A percentile compares a stretch with the other conserved stretches of the same genome.
Evolutionary conservation across 1,140 invertebrate species (phyloP).

Genomic region (Camponotus pennsylvanicus): DNA sequence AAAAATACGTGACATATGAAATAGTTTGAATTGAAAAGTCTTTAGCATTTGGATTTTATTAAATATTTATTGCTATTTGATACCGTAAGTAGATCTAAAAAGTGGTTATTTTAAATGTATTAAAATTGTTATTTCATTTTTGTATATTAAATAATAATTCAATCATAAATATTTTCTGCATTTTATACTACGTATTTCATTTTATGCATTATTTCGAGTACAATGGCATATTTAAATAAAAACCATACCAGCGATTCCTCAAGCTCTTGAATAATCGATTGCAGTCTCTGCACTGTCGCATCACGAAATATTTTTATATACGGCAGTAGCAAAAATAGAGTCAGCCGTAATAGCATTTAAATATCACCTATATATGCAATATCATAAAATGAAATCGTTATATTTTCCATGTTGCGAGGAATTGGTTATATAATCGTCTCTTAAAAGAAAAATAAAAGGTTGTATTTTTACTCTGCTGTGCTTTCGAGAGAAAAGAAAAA

Average conservation of each 20-base stretch:
- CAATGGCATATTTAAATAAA: conserved; percentile 44
- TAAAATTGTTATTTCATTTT: background rate
- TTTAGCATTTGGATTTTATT: background rate
- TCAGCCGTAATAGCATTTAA: conserved; percentile 41
- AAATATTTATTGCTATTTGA: background rate
- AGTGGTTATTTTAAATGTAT: background rate
- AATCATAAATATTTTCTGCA: conserved; percentile 35
- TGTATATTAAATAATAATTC: background rate
- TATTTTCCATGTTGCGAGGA: conserved; percentile 7
- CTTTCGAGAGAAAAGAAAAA: background rate
- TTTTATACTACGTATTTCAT: conserved; percentile 41
- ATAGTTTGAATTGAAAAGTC: background rate
- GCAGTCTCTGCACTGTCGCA: conserved; percentile 9
- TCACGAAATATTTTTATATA: conserved; percentile 24
- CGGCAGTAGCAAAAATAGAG: conserved; percentile 14
- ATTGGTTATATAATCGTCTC: background rate
- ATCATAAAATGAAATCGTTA: conserved; percentile 59
- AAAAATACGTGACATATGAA: background rate
- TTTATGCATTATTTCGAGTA: background rate
- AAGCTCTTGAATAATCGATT: conserved; percentile 51
- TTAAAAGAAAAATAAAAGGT: background rate
- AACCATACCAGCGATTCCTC: conserved; percentile 26
- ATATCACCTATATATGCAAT: conserved; percentile 55
- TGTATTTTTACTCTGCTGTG: background rate
- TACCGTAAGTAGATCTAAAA: background rate